Conservation (phyloP, 2,797 vertebrate genomes). For the Falco cherrug region DNA sequence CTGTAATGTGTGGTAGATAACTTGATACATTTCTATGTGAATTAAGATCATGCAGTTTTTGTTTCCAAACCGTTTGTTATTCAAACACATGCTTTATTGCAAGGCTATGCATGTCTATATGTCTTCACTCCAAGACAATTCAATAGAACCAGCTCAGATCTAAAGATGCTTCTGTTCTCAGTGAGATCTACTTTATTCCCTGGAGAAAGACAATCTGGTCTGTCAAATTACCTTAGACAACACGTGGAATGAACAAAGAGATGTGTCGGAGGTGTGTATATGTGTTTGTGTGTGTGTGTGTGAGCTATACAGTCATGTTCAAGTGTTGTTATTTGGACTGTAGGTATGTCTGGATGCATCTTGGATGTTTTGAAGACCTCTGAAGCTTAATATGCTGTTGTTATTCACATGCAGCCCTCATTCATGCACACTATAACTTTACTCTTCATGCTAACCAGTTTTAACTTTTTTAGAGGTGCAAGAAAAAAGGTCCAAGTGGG, state of each 20-base stretch:
- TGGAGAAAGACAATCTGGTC: neutral
- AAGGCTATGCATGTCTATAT: neutral
- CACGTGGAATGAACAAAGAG: neutral
- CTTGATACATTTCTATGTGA: neutral
- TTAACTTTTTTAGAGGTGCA: neutral
- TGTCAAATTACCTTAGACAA: neutral
- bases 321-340: neutral
- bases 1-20: neutral
- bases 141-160: neutral
- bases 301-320: neutral
- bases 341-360: too few relatives aligned
- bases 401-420: neutral
- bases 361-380: neutral
- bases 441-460: neutral
- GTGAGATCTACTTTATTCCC: neutral
- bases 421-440: neutral
- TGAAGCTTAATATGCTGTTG: neutral
- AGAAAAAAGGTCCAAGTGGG: neutral
- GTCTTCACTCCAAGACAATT: neutral
- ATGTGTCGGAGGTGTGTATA: too few relatives aligned
- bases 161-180: neutral
- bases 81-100: neutral
- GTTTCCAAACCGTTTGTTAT: neutral
- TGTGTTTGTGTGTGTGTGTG: too few relatives aligned
- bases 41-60: neutral